Conservation (phyloP, 2,888 invertebrate genomes). For the Ichneumoninae sp. region DNA sequence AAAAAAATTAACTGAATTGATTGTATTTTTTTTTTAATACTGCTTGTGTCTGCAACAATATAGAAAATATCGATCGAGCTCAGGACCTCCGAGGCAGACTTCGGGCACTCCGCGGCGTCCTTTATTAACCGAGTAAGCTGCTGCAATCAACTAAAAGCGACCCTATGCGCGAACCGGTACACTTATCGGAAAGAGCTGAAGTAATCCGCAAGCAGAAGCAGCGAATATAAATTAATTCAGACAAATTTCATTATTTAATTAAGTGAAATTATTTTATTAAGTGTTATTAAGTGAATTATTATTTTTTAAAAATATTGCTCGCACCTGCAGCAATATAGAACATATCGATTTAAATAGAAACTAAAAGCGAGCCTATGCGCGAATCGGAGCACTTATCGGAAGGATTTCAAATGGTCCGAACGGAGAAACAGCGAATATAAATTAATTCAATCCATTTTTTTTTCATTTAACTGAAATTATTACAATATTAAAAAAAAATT, state of each 20-base stretch:
- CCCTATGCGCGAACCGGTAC: too few species aligned
- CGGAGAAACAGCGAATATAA: neutral
- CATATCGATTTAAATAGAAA: constrained; percentile 50
- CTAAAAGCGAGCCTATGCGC: constrained; percentile 14
- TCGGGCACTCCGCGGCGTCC: neutral
- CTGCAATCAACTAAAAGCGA: too few species aligned
- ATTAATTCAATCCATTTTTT: neutral
- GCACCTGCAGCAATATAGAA: constrained; percentile 5
- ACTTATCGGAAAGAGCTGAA: neutral
- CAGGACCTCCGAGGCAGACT: constrained; percentile 6
- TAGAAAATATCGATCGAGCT: constrained; percentile 37
- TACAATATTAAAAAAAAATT: neutral
- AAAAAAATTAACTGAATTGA: too few species aligned
- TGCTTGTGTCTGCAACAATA: neutral
- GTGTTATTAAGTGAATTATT: too few species aligned
- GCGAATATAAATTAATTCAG: neutral
- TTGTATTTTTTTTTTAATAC: neutral
- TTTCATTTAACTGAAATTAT: too few species aligned
- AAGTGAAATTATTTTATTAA: too few species aligned
- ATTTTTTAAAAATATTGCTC: neutral
- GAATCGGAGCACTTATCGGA: neutral
- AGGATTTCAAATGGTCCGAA: too few species aligned
- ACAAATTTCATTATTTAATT: too few species aligned
- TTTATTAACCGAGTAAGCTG: too few species aligned
- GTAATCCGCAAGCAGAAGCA: neutral